These are phyloP conservation scores for Oncorhynchus tshawytscha DNA, from an alignment of 2,113 vertebrate genomes.

Conservation along the genomic window DNA sequence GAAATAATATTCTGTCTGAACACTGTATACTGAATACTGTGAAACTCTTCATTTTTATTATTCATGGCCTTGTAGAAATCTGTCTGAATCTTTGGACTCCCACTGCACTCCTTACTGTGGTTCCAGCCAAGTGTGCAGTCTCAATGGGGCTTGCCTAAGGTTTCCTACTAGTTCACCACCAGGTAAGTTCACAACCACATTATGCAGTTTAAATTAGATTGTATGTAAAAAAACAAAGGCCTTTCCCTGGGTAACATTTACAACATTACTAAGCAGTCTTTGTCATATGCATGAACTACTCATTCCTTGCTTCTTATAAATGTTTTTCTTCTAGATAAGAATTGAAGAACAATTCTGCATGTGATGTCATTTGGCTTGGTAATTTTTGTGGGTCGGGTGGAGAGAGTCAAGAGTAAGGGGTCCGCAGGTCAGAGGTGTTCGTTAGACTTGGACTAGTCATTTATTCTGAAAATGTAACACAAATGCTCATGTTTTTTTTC, in stretches of 20 bases:
- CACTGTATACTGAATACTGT: background rate
- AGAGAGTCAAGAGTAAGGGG: slow-evolving; percentile 81
- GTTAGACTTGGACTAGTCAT: background rate
- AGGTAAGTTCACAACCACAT: slow-evolving; percentile 69
- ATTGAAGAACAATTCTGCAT: slow-evolving; percentile 74
- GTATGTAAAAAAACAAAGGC: too few species aligned
- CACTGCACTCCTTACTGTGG: slow-evolving; percentile 77
- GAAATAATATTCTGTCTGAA: background rate
- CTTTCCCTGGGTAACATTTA: background rate
- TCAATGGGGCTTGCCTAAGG: slow-evolving; percentile 85
- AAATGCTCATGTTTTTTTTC: background rate
- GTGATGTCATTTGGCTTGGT: slow-evolving; percentile 89
- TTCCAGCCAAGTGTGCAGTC: slow-evolving; percentile 81
- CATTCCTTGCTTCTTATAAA: slow-evolving; percentile 74
- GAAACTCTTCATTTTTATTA: slow-evolving; percentile 5
- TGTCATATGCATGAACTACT: background rate
- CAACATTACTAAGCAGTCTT: background rate
- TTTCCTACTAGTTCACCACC: slow-evolving; percentile 80
- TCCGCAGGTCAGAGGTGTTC: slow-evolving; percentile 51
- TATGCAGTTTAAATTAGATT: too few species aligned
- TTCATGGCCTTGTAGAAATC: slow-evolving; percentile 76
- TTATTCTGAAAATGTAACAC: background rate
- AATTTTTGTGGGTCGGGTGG: slow-evolving; percentile 85
- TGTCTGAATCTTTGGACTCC: slow-evolving; percentile 81
- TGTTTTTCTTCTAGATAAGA: slow-evolving; percentile 74